These are phyloP conservation scores for Lasaia peninsularis DNA, from an alignment of 1,140 invertebrate genomes.

Conservation along the genomic window DNA sequence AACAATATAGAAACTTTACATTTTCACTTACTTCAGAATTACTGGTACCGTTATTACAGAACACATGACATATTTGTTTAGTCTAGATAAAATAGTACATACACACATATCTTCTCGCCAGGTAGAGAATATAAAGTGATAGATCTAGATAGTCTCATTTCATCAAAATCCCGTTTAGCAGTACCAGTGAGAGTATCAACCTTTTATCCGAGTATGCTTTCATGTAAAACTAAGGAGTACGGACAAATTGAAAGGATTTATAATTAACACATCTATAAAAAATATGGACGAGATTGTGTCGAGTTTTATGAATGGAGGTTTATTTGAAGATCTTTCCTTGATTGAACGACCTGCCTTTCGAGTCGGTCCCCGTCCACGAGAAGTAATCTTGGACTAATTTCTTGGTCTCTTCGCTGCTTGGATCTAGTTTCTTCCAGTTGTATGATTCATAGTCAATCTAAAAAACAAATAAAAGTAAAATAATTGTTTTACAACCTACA, in stretches of 20 bases:
- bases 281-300: not conserved
- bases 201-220: not conserved
- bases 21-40: too few relatives aligned
- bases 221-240: not conserved
- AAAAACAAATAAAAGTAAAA: constrained; percentile 11
- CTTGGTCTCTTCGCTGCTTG: constrained; percentile 89
- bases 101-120: too few relatives aligned
- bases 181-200: too few relatives aligned
- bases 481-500: too few relatives aligned
- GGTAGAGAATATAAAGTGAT: too few relatives aligned
- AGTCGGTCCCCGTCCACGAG: constrained; percentile 92
- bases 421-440: constrained; percentile 96
- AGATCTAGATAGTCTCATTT: too few relatives aligned
- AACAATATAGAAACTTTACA: too few relatives aligned
- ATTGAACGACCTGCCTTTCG: constrained; percentile 94
- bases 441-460: constrained; percentile 97
- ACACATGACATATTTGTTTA: too few relatives aligned
- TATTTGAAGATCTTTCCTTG: constrained; percentile 99
- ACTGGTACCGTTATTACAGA: too few relatives aligned
- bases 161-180: too few relatives aligned
- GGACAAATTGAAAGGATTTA: not conserved
- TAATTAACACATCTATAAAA: constrained; percentile 12
- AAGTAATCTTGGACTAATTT: constrained; percentile 95
- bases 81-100: too few relatives aligned
- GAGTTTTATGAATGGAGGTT: constrained; percentile 42